Base-by-base conservation (phyloP, 1,140 invertebrate genomes). In the Luehdorfia chinensis region DNA sequence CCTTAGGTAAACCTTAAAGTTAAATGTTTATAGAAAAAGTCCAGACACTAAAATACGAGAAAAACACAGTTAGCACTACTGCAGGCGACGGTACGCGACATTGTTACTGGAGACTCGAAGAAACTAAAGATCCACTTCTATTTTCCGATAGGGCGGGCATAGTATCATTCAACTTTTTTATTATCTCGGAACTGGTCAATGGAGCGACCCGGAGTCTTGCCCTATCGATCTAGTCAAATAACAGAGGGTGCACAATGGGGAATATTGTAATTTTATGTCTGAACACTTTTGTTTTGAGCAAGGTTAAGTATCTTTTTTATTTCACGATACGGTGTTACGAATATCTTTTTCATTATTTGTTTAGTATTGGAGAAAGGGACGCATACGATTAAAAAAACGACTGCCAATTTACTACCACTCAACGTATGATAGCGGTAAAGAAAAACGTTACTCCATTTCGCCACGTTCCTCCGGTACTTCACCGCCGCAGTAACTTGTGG, bases 91-190 rank as follows among this genome's bases (percentile, higher is more conserved):
- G 56, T 62, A 63, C 59, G 16, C 45, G 45, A 58, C 50, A 57
- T 66, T 66, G 64, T 83, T 83, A 72, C 65, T 45, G 59, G 52
- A 55, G 51, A 66, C 59, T 70, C 58, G 59, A 56, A 68, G 63
- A 78, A 30, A 79, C 66, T 75, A 77, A 79, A 83, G 75, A 70
- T 68, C 72, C 70, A 63, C 75, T 77, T 60, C 54, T 69, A 75
- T 79, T 78, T 80, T 76, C 72, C 75, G 73, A 79, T 79, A 79
- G 74, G 72, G 50, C 62, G 74, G 64, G 52, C 69, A 62, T 66
- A 77, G 75, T 74, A 78, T 76, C 73, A 72, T 77, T 73, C 69
- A 77, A 80, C 67, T 80, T 80, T 78, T 72, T 78, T 80, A 84
- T 77, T 80, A 84, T 80, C 70, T 31, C 70, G 60, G 59, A 63